A percentile compares a stretch with the other conserved stretches of the same genome.
Conservation (phyloP, 2,113 vertebrate genomes). For the Sylvicapra grimmia region DNA sequence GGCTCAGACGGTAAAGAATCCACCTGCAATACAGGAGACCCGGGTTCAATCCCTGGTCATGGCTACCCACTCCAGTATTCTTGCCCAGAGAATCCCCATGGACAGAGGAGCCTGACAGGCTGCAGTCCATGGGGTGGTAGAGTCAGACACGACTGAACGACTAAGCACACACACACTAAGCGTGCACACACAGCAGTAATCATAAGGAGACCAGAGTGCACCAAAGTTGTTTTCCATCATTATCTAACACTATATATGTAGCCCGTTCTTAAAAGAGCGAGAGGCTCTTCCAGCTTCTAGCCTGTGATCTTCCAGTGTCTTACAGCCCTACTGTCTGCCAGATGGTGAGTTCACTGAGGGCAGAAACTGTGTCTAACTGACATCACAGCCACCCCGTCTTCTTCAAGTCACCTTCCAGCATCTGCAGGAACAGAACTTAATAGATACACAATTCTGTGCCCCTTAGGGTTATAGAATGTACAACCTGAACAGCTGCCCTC, state of each 20-base stretch:
- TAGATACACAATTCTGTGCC: accelerated
- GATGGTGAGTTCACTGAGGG: not conserved
- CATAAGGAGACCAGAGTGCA: not conserved
- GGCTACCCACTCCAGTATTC: not conserved
- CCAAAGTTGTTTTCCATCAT: not conserved
- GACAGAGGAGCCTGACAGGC: not conserved
- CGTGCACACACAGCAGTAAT: not conserved
- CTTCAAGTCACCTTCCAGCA: not conserved
- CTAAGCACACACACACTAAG: not conserved
- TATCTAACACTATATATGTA: not conserved
- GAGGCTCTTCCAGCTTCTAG: not conserved
- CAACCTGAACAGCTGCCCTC: not conserved
- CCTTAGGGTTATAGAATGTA: not conserved
- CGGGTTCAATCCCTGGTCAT: not conserved
- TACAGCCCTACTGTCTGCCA: not conserved
- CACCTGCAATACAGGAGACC: not conserved
- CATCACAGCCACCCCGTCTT: not conserved
- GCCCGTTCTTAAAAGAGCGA: not conserved
- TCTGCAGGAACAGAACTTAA: not conserved
- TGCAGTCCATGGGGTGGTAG: not conserved
- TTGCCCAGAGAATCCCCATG: not conserved
- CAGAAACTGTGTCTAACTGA: not conserved
- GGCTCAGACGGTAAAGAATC: not conserved
- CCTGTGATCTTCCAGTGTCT: not conserved
- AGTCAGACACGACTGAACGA: not conserved